Base-by-base conservation (phyloP, 1,140 invertebrate genomes). In the Hetaerina americana region DNA sequence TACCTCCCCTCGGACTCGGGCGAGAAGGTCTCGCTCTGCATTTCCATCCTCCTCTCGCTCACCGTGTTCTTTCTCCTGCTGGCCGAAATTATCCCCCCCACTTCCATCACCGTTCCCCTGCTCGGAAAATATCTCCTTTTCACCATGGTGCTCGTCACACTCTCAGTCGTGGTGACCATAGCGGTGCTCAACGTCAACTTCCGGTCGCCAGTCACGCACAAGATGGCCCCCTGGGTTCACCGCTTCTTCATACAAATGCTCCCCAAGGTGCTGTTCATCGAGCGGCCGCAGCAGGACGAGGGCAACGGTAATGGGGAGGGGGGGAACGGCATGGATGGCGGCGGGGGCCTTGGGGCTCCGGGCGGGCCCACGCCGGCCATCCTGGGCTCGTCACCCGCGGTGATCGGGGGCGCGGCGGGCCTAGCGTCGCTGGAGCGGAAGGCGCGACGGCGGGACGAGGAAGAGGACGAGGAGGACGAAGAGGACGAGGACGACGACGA, bases 61-160 rank as follows among this genome's bases (percentile, higher is more conserved):
- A 99, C 97, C 78, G 96, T 99, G 85, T 99, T 99, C 87, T 99
- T 99, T 85, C 86, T 99, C 74, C 86, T 99, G 75, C 85, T 99
- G 76, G 95, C 93, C 76, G 96, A 98, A 84, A 97, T 99, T 79
- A 99, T 99, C 81, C 98, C 98, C 72, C 96, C 98, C n/a, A 99
- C 97, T 70, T 99, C 96, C 70, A 84, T 99, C 67, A 97, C 97
- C 66, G 95, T 99, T 71, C 97, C 97, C 49, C 85, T 99, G 69
- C 87, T 99, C 74, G 97, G 97, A 75, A 98, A 98, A 86, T 99
- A 99, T 85, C 87, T 99, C 40, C 87, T 99, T 26, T 99, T 99
- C 83, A 99, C 97, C 66, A 98, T 99, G 96, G 95, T 98, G 79
- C 87, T 99, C 77, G 97, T 99, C 75, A 99, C 97, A 31, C 85